phyloP scores from a whole-genome alignment of 2,797 vertebrate species.

The Hirundo rustica region DNA sequence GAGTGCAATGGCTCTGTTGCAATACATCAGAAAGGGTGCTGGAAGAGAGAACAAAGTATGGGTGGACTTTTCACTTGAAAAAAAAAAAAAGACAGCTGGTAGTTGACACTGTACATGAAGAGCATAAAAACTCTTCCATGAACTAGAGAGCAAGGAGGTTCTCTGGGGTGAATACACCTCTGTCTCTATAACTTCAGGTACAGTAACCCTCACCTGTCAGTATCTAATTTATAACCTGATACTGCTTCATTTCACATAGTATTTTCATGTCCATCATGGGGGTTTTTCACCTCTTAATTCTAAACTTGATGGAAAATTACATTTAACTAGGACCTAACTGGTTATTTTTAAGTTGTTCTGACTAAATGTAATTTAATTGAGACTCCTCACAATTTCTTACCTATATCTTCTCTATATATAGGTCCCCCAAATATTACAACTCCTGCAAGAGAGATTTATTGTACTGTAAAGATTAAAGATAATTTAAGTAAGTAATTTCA shows the following conservation, averaged over 20 bases:
- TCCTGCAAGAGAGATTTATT: not conserved
- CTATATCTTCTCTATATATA: not conserved
- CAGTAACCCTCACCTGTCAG: not conserved
- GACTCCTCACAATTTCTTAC: not conserved
- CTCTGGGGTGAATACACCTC: not conserved
- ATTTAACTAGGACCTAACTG: not conserved
- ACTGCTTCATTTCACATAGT: not conserved
- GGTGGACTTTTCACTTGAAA: not conserved
- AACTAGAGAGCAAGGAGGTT: not conserved
- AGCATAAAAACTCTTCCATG: not conserved
- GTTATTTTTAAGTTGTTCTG: not conserved
- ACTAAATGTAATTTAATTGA: not conserved
- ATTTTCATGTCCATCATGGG: not conserved
- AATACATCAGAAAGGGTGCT: not conserved
- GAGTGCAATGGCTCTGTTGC: not conserved
- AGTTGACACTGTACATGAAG: not conserved
- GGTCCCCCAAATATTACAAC: rapidly evolving
- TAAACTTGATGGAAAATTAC: not conserved
- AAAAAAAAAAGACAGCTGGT: not conserved
- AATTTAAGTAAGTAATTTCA: not conserved
- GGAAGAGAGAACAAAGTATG: not conserved
- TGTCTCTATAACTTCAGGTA: not conserved
- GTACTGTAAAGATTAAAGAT: not conserved
- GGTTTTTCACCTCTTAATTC: not conserved
- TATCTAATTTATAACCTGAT: not conserved